Evolutionary conservation across 2,797 vertebrate genomes (phyloP).

Genomic region (Leucoraja ocellata): DNA sequence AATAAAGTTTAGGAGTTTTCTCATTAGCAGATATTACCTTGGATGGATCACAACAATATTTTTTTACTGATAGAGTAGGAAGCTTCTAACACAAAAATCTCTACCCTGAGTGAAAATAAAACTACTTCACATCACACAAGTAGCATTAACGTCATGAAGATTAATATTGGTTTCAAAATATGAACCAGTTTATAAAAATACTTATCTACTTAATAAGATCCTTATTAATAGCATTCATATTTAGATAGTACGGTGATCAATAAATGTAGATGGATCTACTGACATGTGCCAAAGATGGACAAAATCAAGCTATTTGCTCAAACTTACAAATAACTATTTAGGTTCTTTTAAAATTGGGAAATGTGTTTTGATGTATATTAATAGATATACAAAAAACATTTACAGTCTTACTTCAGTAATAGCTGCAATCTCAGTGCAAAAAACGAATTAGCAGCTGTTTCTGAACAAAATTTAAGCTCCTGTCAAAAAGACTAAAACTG

Average conservation of each 20-base stretch:
- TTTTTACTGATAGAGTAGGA: background rate
- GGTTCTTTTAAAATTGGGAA: constrained; percentile 1
- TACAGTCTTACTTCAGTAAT: background rate
- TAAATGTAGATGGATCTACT: background rate
- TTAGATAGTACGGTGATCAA: background rate
- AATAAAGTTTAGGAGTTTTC: background rate
- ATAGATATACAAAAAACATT: background rate
- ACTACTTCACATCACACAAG: constrained; percentile 24
- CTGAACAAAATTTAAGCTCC: constrained; percentile 14
- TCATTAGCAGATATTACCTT: background rate
- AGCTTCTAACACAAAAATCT: constrained; percentile 22
- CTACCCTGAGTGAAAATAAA: background rate
- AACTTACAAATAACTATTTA: background rate
- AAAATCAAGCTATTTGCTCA: background rate
- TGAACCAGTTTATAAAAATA: constrained; percentile 30
- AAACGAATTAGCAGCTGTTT: constrained; percentile 26
- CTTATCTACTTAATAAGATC: constrained; percentile 28
- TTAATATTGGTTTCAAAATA: constrained; percentile 29
- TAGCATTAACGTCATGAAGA: constrained; percentile 24
- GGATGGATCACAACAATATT: constrained; percentile 31
- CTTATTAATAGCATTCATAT: constrained; percentile 2
- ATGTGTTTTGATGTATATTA: background rate
- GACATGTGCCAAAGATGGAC: background rate
- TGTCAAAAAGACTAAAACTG: constrained; percentile 5
- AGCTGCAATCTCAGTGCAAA: constrained; percentile 22